A percentile compares a stretch with the other conserved stretches of the same genome.
phyloP scores from a whole-genome alignment of 2,888 invertebrate species.

The Abrostola triplasia region DNA sequence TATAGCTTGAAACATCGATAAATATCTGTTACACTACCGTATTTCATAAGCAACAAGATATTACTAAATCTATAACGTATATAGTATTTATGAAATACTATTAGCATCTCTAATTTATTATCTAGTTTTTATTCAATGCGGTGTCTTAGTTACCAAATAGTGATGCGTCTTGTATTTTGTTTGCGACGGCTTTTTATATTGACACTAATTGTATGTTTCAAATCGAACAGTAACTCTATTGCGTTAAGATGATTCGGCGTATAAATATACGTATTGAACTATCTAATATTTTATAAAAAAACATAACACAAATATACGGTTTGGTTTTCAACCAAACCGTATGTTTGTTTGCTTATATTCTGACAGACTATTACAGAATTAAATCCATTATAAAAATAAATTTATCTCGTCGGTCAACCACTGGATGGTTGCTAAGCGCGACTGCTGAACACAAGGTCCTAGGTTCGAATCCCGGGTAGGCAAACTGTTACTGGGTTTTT shows the following conservation, averaged over 20 bases:
- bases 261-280: neutral
- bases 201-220: neutral
- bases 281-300: too few relatives aligned
- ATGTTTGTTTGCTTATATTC: too few relatives aligned
- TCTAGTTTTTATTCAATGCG: neutral
- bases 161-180: constrained; percentile 6
- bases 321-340: too few relatives aligned
- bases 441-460: too few relatives aligned
- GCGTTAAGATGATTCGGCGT: neutral
- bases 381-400: too few relatives aligned
- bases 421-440: too few relatives aligned
- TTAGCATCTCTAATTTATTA: neutral
- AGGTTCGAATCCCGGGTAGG: too few relatives aligned
- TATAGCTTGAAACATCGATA: neutral
- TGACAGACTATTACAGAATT: too few relatives aligned
- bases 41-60: neutral
- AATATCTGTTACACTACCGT: neutral
- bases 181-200: neutral
- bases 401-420: too few relatives aligned
- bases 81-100: neutral
- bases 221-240: neutral
- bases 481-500: too few relatives aligned
- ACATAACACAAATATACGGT: too few relatives aligned
- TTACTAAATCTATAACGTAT: neutral
- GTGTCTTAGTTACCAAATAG: neutral